A percentile compares a stretch with the other conserved stretches of the same genome.
Evolutionary conservation across 1,140 invertebrate genomes (phyloP).

Genomic region (Arion vulgaris): DNA sequence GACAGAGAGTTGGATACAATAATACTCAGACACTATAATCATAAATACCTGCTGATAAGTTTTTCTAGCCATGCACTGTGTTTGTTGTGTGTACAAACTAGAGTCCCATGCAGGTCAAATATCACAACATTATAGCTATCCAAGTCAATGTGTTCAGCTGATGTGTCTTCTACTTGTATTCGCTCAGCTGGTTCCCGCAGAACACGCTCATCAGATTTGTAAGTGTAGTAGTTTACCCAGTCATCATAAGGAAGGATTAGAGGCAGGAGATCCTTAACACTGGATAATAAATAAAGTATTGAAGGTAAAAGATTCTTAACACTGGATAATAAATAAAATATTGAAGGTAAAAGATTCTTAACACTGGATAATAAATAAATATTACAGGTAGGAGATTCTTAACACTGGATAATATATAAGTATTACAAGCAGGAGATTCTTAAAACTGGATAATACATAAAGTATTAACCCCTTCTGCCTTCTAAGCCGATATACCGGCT

Average conservation of each 20-base stretch:
- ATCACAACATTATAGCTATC: constrained; percentile 67
- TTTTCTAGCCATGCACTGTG: constrained; percentile 64
- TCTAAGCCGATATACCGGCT: no score
- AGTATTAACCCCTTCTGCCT: no score
- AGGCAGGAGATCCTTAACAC: constrained; percentile 65
- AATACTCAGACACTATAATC: no score
- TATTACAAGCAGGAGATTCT: constrained; percentile 65
- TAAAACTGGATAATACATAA: constrained; percentile 45
- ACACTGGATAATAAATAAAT: constrained; percentile 45
- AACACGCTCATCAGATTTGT: constrained; percentile 56
- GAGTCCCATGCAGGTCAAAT: constrained; percentile 74
- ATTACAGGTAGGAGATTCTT: no score
- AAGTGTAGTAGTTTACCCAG: constrained; percentile 62
- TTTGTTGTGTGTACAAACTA: constrained; percentile 72
- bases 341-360: constrained; percentile 56
- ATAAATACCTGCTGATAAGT: constrained; percentile 54
- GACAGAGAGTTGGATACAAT: no score
- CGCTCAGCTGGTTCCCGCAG: constrained; percentile 52
- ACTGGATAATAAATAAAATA: no score
- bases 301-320: no score
- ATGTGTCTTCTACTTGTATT: constrained; percentile 16
- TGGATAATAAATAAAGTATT: constrained; percentile 6
- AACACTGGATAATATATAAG: constrained; percentile 49
- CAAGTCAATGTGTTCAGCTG: constrained; percentile 24
- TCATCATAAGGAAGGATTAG: constrained; percentile 62